Conservation (phyloP, 2,797 vertebrate genomes). For the Perodicticus potto region DNA sequence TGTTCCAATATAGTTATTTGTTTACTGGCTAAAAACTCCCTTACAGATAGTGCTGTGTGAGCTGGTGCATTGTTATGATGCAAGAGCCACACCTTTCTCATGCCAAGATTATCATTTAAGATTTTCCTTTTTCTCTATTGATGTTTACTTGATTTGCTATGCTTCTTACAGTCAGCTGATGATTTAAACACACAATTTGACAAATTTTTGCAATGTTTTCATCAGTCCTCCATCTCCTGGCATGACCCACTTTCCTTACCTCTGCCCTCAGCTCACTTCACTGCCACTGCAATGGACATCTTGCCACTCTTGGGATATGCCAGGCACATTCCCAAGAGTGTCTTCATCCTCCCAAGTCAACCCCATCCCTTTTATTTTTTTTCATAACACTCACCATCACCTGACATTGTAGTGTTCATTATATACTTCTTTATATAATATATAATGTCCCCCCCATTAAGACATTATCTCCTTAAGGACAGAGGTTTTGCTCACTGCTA, state of each 20-base stretch:
- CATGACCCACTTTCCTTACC: not conserved
- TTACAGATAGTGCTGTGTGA: no score
- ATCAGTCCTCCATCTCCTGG: not conserved
- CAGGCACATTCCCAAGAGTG: not conserved
- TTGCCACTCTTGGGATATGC: not conserved
- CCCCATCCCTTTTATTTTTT: not conserved
- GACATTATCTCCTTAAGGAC: not conserved
- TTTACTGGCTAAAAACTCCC: no score
- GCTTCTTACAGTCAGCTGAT: no score
- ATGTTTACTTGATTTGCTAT: no score
- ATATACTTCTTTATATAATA: not conserved
- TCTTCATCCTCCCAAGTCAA: not conserved
- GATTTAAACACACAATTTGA: no score
- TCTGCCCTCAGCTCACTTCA: not conserved
- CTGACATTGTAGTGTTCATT: not conserved
- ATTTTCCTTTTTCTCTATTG: no score
- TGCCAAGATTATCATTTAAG: no score
- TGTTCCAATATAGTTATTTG: no score
- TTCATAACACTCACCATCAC: not conserved
- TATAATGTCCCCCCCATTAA: not conserved
- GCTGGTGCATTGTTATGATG: no score
- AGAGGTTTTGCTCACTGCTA: not conserved
- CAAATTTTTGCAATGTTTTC: no score
- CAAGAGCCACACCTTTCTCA: no score
- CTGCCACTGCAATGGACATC: not conserved